Evolutionary conservation across 2,888 invertebrate genomes (phyloP).

Genomic region (Cordilura impudica): DNA sequence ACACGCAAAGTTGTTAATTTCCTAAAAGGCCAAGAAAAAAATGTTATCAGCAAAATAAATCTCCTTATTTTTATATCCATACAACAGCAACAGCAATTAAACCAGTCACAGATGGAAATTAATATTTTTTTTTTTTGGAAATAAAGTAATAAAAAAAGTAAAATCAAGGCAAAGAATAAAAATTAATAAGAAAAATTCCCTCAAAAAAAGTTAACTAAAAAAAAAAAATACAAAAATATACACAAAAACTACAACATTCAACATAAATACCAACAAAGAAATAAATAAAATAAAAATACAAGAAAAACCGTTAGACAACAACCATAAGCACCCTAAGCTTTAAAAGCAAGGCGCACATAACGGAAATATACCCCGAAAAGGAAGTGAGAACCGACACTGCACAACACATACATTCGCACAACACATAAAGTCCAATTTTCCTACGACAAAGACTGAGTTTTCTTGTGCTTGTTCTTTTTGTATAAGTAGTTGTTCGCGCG

Average conservation of each 20-base stretch:
- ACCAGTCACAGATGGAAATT: slow-evolving; percentile 4
- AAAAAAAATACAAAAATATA: slow-evolving; percentile 9
- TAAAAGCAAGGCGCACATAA: slow-evolving; percentile 37
- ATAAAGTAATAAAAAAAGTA: background rate
- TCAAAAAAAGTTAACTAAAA: slow-evolving; percentile 26
- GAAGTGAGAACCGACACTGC: slow-evolving; percentile 52
- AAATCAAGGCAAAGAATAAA: slow-evolving; percentile 13
- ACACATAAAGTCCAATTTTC: slow-evolving; percentile 13
- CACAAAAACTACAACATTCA: background rate
- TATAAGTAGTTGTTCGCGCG: background rate
- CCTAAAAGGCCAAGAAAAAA: background rate
- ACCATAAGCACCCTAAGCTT: slow-evolving; percentile 39
- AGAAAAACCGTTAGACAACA: slow-evolving; percentile 49
- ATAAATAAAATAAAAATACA: slow-evolving; percentile 6
- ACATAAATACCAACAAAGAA: slow-evolving; percentile 4
- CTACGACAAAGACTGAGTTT: slow-evolving; percentile 10
- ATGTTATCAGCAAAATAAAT: background rate
- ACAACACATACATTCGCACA: slow-evolving; percentile 9
- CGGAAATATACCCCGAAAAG: slow-evolving; percentile 57
- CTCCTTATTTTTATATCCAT: background rate
- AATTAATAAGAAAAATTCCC: background rate
- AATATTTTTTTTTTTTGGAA: slow-evolving; percentile 1
- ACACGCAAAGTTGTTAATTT: slow-evolving; percentile 37
- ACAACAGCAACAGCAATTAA: slow-evolving; percentile 24
- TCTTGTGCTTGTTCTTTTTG: background rate